Conservation (phyloP, 2,797 vertebrate species). For the Fratercula arctica region DNA sequence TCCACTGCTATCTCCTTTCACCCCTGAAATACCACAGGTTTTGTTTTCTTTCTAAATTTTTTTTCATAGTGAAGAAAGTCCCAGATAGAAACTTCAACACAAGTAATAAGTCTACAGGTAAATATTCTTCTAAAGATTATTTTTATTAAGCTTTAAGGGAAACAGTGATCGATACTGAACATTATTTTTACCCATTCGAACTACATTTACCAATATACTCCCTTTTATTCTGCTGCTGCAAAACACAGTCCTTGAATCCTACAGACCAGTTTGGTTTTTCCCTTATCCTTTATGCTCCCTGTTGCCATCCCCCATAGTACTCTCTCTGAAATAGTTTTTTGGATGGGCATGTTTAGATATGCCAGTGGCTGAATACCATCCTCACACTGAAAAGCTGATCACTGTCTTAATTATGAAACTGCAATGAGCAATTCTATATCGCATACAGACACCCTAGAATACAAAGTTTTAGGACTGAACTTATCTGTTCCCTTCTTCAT, state of each 20-base stretch:
- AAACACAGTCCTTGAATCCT: background rate
- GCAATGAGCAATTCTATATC: background rate
- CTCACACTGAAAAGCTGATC: background rate
- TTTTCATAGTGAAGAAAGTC: background rate
- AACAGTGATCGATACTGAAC: background rate
- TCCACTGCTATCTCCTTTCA: background rate
- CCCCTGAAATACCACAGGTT: background rate
- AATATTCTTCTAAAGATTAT: background rate
- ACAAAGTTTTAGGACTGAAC: rapidly evolving
- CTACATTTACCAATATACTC: rapidly evolving
- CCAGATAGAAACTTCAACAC: background rate
- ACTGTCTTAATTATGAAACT: background rate
- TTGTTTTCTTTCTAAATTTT: background rate
- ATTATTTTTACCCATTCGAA: background rate
- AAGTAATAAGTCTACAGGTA: rapidly evolving
- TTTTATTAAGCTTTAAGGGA: background rate
- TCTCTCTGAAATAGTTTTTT: background rate
- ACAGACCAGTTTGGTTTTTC: background rate
- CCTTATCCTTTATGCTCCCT: no score
- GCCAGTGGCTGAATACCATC: background rate
- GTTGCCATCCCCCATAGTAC: background rate
- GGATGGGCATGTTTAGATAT: background rate
- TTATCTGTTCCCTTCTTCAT: background rate
- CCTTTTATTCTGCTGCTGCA: background rate
- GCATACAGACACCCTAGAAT: background rate